Evolutionary conservation across 2,888 invertebrate species (phyloP).

Genomic region (Heteromurus nitidus): DNA sequence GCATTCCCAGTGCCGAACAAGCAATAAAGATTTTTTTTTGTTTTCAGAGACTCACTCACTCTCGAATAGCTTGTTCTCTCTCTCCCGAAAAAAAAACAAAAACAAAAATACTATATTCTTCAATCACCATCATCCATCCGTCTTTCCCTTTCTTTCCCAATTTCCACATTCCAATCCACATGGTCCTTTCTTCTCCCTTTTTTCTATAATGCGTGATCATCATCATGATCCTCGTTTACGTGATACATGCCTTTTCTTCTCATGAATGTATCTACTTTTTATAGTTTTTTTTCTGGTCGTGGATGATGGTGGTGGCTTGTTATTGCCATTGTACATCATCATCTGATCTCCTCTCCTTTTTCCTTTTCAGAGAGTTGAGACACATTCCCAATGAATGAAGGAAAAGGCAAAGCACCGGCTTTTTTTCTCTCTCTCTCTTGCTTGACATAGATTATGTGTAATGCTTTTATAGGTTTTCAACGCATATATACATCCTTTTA

Average conservation of each 20-base stretch:
- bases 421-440: too few relatives aligned
- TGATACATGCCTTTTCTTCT: too few relatives aligned
- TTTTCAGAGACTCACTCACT: too few relatives aligned
- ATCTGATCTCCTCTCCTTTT: slow-evolving; percentile 52
- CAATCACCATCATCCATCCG: slow-evolving; percentile 39
- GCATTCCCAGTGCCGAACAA: too few relatives aligned
- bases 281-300: slow-evolving; percentile 15
- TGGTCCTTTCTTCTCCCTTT: slow-evolving; percentile 55
- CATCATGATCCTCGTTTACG: too few relatives aligned
- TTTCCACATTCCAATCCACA: slow-evolving; percentile 49
- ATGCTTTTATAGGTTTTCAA: slow-evolving; percentile 2
- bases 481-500: slow-evolving; percentile 7
- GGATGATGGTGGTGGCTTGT: slow-evolving; percentile 31
- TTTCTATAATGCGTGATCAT: slow-evolving; percentile 28
- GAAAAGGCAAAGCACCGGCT: slow-evolving; percentile 39
- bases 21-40: too few relatives aligned
- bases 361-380: slow-evolving; percentile 31
- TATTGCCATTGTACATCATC: slow-evolving; percentile 59
- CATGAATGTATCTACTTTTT: slow-evolving; percentile 22
- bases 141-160: slow-evolving; percentile 27
- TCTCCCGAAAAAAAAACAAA: slow-evolving; percentile 35
- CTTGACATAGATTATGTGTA: too few relatives aligned
- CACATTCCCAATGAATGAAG: slow-evolving; percentile 45
- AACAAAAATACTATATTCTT: slow-evolving; percentile 25
- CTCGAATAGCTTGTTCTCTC: too few relatives aligned